Conservation (phyloP, 2,888 invertebrate genomes). For the Nephrotoma flavescens region DNA sequence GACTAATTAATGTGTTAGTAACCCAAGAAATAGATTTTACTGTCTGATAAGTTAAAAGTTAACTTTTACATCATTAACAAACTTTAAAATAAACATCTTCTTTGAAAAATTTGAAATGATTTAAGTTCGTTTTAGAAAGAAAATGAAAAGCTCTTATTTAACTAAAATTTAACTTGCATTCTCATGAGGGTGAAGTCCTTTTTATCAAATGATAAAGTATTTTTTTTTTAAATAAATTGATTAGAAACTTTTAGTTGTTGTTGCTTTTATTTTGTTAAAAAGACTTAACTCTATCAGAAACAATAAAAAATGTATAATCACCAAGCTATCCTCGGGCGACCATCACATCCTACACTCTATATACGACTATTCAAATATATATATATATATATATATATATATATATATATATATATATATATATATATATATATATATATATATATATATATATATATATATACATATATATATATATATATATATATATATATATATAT, state of each 20-base stretch:
- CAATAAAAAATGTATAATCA: background rate
- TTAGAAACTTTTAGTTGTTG: background rate
- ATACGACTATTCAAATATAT: background rate
- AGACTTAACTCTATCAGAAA: background rate
- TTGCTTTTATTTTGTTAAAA: background rate
- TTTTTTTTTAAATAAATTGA: background rate
- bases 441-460: background rate
- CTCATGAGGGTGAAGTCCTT: background rate
- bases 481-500: background rate
- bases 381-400: background rate
- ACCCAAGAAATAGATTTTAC: background rate
- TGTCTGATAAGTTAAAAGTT: background rate
- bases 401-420: background rate
- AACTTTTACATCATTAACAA: background rate
- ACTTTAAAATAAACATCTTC: background rate
- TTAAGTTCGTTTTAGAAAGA: background rate
- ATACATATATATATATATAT: background rate
- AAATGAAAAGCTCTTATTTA: background rate
- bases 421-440: background rate
- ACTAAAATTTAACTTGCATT: background rate
- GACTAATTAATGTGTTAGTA: background rate
- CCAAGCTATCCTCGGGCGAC: background rate
- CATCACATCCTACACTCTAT: background rate
- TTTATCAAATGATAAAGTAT: background rate
- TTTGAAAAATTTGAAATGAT: background rate